Evolutionary conservation across 2,113 vertebrate species (phyloP), one percentile per base, ranked within the genome.

Genomic region (Leptodactylus fuscus): DNA sequence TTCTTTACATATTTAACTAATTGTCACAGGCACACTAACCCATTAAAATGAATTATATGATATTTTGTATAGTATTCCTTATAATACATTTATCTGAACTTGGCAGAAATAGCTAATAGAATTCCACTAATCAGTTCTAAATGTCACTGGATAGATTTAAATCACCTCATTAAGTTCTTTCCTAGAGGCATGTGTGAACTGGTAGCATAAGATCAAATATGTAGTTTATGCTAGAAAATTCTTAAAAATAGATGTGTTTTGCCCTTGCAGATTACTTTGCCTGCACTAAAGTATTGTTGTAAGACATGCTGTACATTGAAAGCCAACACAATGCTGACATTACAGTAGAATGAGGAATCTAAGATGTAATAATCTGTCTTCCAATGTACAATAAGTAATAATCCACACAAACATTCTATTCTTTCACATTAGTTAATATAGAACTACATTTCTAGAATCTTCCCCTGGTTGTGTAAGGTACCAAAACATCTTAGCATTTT

Each of bases 121-220:
- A 67, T 67, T 67, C 5, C 7, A 34, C 27, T 67, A 67, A 67
- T 67, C 62, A 67, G 29, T 67, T 67, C 32, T 34, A 67, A 67
- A 67, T 67, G 62, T 67, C 29, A 67, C 62, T 27, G 32, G 62
- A 8, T 34, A 67, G 62, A 67, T 67, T 67, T 20, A 67, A 67
- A 67, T 67, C 62, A 67, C 32, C 32, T 67, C 62, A 67, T 67
- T 67, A 67, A 16, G 16, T 34, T 67, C n/a, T 12, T 67, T 67
- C 16, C 62, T 67, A 67, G 62, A 67, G 62, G 62, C 32, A 34
- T 34, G 32, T 22, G 34, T 34, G 29, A 67, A 67, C 62, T 20
- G 10, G 32, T 34, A 20, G 7, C 32, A 67, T 34, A 67, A 67
- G 34, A 67, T 34, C 15, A 8, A 12, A 67, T 34, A 20, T 18